Evolutionary conservation across 1,140 invertebrate species (phyloP), one percentile per base, ranked within the genome.

Genomic region (Caligus rogercresseyi): DNA sequence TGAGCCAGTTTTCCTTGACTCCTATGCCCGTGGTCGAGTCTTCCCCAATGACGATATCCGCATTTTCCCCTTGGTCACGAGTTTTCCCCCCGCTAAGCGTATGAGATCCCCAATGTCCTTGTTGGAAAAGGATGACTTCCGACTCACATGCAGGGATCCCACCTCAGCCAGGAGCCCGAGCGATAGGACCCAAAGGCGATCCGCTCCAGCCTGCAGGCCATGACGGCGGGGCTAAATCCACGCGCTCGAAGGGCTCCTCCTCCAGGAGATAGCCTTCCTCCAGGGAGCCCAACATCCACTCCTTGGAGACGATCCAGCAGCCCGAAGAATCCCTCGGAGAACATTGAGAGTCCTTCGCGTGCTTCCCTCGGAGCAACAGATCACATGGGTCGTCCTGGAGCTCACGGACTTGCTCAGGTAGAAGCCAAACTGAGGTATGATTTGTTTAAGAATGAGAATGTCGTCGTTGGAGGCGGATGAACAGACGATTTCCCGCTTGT

Each of bases 171-270:
- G 24, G 19, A 56, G 18, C 16, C 24, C 54, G 54, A 56, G 20
- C 24, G 20, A 25, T 56, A 56, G 3, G 20, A 25, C 19, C 54
- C 54, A 25, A 56, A 56, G 2, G 54, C 20, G 16, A 25, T 56
- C 15, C 54, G 54, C 20, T 56, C 54, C 3, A 56, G 15, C 19
- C 54, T 18, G 24, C 54, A 56, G n/a, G 19, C n/a, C 24, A 20
- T n/a, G 2, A 62, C 60, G 21, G 60, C 60, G 1, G 26, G 31
- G 1, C 21, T 26, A 62, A 62, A 54, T 62, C 60, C 1, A 62
- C 60, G 3, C 13, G 3, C 31, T 62, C 60, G 19, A 53, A 62
- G 1, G 60, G 60, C 54, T 62, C 60, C 52, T 62, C 60, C 16
- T 62, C 60, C 15, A 62, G 43, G 4, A 19, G 31, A 20, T 62